Base-by-base conservation (phyloP, 1,140 invertebrate genomes). In the Drosophila subpulchrella region DNA sequence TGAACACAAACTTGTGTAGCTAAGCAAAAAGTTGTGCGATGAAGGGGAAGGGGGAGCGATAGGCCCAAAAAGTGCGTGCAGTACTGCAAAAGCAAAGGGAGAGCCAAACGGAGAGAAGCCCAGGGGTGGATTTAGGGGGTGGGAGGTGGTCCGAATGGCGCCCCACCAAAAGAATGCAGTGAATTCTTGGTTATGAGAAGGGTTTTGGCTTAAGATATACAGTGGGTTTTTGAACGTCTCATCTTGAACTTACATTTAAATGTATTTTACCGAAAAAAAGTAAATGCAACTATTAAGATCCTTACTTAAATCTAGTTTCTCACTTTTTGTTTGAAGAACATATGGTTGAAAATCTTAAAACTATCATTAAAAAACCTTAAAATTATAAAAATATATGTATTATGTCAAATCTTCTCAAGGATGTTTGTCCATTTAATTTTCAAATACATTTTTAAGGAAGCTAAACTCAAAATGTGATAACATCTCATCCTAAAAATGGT, bases 61-160 rank as follows among this genome's bases (percentile, higher is more conserved):
- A 53, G 38, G 38, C 44, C 63, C 58, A 57, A 81, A 78, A 86
- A 86, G 83, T 86, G 82, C 83, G 82, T 86, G 82, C 82, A 86
- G 83, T 72, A 83, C 59, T 86, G 83, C 83, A 86, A 88, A 86
- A 73, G 71, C 61, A 34, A 68, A 60, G 39, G 39, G 61, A 68
- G 48, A 67, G 48, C 51, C 46, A 44, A 27, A 46, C 32, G 24
- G 24, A 34, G 54, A 56, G 54, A 41, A 41, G 54, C 46, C 46
- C 54, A 48, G 36, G 72, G 73, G 54, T 75, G 73, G 70, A 34
- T 63, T 48, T 48, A 41, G 13, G 48, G 36, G 42, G 62, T 39
- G 36, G 20, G 12, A 15, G 30, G 32, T 34, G 34, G 4, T 36
- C 4, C 1, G 34, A 13, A 7, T 27, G 20, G n/a, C 4, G 44